A percentile compares a stretch with the other conserved stretches of the same genome.
Evolutionary conservation across 2,888 invertebrate genomes (phyloP).

Genomic region (Netelia inedita): DNA sequence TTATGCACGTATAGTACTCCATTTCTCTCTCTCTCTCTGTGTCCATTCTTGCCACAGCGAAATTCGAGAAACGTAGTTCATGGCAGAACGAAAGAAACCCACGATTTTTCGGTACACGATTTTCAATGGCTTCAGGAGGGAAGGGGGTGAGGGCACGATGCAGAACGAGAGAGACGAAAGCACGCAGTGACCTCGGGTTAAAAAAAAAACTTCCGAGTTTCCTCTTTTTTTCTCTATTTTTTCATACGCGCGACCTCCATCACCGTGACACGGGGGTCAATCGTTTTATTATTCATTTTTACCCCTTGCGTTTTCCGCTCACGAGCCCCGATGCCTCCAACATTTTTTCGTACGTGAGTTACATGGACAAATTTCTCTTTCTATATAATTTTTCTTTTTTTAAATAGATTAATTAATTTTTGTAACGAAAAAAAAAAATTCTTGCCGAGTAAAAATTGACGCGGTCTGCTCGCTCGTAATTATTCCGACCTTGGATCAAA

Average conservation of each 20-base stretch:
- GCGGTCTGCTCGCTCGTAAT: not conserved
- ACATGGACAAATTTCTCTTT: not conserved
- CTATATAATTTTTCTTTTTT: not conserved
- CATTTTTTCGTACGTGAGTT: not conserved
- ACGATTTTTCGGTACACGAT: constrained; percentile 59
- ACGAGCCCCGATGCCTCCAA: not conserved
- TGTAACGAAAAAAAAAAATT: not conserved
- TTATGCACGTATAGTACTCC: not conserved
- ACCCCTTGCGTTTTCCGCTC: not conserved
- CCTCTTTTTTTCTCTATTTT: not conserved
- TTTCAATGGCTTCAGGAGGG: constrained; percentile 58
- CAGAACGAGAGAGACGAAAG: constrained; percentile 14
- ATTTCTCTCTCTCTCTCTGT: not conserved
- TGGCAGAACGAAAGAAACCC: constrained; percentile 13
- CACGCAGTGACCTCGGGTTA: not conserved
- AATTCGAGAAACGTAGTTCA: constrained; percentile 27
- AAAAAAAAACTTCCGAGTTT: not conserved
- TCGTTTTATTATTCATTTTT: constrained; percentile 19
- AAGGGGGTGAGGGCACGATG: constrained; percentile 30
- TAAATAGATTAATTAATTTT: not conserved
- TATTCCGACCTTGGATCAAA: not conserved
- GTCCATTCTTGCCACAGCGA: constrained; percentile 9
- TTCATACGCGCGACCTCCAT: not conserved
- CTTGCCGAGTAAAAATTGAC: not conserved
- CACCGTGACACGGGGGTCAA: constrained; percentile 9